phyloP scores from a whole-genome alignment of 2,888 invertebrate species.

The Notocelia uddmanniana region DNA sequence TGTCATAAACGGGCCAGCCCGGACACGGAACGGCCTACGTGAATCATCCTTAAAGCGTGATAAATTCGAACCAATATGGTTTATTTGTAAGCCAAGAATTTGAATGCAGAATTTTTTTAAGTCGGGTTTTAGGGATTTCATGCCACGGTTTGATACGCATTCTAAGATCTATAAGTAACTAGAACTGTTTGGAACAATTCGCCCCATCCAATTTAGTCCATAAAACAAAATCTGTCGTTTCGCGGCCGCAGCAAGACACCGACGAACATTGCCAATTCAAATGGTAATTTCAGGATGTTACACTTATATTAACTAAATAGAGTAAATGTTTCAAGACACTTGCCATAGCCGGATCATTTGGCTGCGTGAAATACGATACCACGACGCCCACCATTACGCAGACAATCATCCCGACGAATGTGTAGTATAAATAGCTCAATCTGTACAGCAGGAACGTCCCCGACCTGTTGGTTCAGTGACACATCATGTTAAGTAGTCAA shows the following conservation, averaged over 20 bases:
- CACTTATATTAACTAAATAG: slow-evolving; percentile 27
- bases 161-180: too few species aligned
- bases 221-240: neutral
- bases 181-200: neutral
- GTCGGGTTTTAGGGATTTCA: too few species aligned
- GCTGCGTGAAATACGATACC: slow-evolving; percentile 89
- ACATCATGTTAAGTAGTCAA: slow-evolving; percentile 10
- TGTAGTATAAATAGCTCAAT: slow-evolving; percentile 92
- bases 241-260: neutral
- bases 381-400: slow-evolving; percentile 88
- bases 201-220: slow-evolving; percentile 35
- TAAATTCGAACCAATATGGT: too few species aligned
- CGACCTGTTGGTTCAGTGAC: slow-evolving; percentile 67
- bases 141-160: too few species aligned
- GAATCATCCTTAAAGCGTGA: too few species aligned
- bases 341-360: slow-evolving; percentile 86
- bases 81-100: too few species aligned
- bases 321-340: slow-evolving; percentile 49
- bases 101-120: too few species aligned
- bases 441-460: slow-evolving; percentile 88
- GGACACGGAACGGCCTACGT: too few species aligned
- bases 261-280: neutral
- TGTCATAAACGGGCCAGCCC: too few species aligned
- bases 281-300: slow-evolving; percentile 5
- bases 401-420: slow-evolving; percentile 89